Evolutionary conservation across 2,113 vertebrate genomes (phyloP), one percentile per base, ranked within the genome.

Genomic region (Eptesicus fuscus): DNA sequence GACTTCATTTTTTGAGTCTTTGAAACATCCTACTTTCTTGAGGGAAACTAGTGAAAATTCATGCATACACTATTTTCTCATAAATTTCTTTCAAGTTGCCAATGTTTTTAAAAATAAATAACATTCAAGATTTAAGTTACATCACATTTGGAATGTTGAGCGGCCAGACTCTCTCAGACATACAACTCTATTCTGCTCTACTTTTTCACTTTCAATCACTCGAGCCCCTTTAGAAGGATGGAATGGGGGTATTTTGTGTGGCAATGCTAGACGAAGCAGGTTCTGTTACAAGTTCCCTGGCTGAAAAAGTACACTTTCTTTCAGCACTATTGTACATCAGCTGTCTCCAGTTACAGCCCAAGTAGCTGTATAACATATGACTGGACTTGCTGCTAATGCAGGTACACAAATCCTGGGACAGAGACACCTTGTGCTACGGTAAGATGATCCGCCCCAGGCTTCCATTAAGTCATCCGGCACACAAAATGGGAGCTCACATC

Each of bases 371-470:
- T 97, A 96, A 97, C 97, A 95, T 87, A 95, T 93, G 97, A 97
- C 94, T 97, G 97, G 93, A 90, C 95, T 83, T 78, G 96, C 70
- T 92, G 42, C 95, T 94, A 96, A 93, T 97, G 97, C 97, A 93
- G 88, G 93, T 97, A 96, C 95, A 95, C 86, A 96, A 94, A 97
- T 89, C 94, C 61, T 18, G 63, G 91, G 95, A 99, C 97, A 99
- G 98, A 98, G 97, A 97, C 79, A 82, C 96, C 98, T 97, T 99
- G 98, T 98, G 91, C 87, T 97, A 10, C 73, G 32, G 98, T 97
- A 98, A 98, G 83, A 1, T 63, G 98, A 99, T 98, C 98, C 73
- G 90, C 73, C 95, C 67, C 30, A 4, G 90, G 96, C 40, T 97
- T 89, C 97, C 97, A 65, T 97, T 95, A 98, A 98, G 92, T 96